Percentiles rank a stretch among this genome's conserved stretches.
Evolutionary conservation across 2,113 vertebrate genomes (phyloP).

Genomic region (Ailurus styani): DNA sequence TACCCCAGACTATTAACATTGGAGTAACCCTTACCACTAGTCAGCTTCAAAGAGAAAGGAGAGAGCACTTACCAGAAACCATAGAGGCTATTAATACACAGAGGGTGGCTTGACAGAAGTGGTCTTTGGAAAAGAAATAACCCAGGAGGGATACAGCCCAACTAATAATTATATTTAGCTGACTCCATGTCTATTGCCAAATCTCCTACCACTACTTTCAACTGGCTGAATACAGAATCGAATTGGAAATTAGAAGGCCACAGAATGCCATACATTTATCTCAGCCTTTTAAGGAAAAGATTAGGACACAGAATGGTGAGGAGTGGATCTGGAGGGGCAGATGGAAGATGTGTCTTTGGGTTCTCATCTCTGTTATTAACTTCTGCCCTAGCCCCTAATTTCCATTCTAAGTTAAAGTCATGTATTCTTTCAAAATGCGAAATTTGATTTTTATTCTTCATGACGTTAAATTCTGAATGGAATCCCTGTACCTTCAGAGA

Average conservation of each 20-base stretch:
- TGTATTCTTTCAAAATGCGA: not conserved
- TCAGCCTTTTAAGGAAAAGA: too few relatives aligned
- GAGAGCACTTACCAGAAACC: not conserved
- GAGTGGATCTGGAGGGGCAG: not conserved
- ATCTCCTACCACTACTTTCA: fast-evolving
- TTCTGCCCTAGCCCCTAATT: not conserved
- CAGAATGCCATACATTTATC: not conserved
- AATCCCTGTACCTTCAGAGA: not conserved
- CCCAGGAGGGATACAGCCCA: not conserved
- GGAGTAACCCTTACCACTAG: fast-evolving
- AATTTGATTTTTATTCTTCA: not conserved
- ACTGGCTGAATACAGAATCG: not conserved
- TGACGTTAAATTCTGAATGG: not conserved
- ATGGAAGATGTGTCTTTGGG: fast-evolving
- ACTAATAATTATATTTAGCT: not conserved
- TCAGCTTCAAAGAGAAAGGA: not conserved
- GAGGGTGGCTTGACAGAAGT: not conserved
- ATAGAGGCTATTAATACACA: not conserved
- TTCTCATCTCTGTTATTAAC: not conserved
- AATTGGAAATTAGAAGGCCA: not conserved
- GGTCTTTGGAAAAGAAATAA: not conserved
- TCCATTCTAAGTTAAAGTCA: not conserved
- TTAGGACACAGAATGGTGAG: not conserved
- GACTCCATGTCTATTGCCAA: not conserved
- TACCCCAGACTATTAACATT: not conserved